Conservation (phyloP, 2,888 invertebrate species). For the Phymatocera aterrima region DNA sequence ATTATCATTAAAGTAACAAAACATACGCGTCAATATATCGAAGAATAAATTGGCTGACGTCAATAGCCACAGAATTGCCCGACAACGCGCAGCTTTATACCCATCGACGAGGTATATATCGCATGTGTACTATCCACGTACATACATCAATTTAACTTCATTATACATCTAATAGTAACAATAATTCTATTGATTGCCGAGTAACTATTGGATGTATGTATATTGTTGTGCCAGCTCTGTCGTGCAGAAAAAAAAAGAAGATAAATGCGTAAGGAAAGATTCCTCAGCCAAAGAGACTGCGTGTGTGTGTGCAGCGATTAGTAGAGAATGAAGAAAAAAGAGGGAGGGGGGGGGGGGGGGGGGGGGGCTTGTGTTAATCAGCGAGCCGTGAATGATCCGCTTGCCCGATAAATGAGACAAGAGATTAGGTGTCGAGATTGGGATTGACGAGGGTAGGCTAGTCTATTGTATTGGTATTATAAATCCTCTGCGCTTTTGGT, state of each 20-base stretch:
- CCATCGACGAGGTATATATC: no score
- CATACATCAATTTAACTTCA: not conserved
- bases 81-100: not conserved
- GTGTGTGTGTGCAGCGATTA: not conserved
- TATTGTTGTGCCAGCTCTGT: no score
- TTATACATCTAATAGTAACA: no score
- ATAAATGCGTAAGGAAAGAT: not conserved
- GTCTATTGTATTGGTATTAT: not conserved
- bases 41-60: conserved; percentile 4
- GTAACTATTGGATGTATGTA: no score
- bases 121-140: no score
- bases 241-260: not conserved
- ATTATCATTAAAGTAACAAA: no score
- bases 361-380: conserved; percentile 23
- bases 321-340: not conserved
- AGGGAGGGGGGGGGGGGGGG: not conserved
- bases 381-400: conserved; percentile 42
- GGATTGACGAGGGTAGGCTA: conserved; percentile 36
- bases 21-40: not conserved
- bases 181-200: no score
- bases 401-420: conserved; percentile 41
- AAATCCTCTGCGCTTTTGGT: not conserved
- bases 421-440: conserved; percentile 43
- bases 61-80: not conserved
- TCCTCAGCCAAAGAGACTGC: not conserved